These are phyloP conservation scores for Bombus fervidus DNA, from an alignment of 1,140 invertebrate genomes.

Conservation along the genomic window DNA sequence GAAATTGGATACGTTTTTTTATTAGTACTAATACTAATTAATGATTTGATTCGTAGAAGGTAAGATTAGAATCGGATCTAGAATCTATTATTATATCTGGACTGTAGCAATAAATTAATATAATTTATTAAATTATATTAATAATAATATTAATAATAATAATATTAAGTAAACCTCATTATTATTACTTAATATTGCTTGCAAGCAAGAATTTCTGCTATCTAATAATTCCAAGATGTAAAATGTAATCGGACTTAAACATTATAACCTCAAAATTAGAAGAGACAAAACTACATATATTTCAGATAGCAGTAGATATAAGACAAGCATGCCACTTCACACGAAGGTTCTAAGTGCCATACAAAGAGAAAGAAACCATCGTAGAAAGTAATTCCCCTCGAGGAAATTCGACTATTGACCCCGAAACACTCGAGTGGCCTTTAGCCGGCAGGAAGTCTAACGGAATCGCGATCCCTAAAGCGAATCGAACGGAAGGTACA, in stretches of 20 bases:
- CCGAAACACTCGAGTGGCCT: not conserved
- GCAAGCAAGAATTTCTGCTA: too few relatives aligned
- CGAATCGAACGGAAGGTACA: not conserved
- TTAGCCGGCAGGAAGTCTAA: conserved; percentile 13
- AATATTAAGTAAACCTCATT: too few relatives aligned
- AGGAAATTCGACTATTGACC: not conserved
- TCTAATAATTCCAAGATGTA: too few relatives aligned
- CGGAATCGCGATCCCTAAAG: conserved; percentile 9
- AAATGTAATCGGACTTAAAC: not conserved
- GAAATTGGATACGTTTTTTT: too few relatives aligned
- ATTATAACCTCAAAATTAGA: not conserved
- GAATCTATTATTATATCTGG: too few relatives aligned
- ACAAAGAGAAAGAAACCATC: not conserved
- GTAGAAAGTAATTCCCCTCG: not conserved
- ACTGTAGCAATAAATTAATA: too few relatives aligned
- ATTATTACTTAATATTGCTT: too few relatives aligned
- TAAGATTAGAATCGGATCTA: not conserved
- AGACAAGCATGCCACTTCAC: not conserved
- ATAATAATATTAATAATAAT: too few relatives aligned
- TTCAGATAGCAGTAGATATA: not conserved
- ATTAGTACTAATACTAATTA: too few relatives aligned
- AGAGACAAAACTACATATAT: not conserved
- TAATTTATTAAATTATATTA: too few relatives aligned
- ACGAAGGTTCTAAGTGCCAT: not conserved
- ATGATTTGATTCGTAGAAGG: not conserved